Conservation (phyloP, 2,113 vertebrate genomes). For the Anarrhichthys ocellatus region DNA sequence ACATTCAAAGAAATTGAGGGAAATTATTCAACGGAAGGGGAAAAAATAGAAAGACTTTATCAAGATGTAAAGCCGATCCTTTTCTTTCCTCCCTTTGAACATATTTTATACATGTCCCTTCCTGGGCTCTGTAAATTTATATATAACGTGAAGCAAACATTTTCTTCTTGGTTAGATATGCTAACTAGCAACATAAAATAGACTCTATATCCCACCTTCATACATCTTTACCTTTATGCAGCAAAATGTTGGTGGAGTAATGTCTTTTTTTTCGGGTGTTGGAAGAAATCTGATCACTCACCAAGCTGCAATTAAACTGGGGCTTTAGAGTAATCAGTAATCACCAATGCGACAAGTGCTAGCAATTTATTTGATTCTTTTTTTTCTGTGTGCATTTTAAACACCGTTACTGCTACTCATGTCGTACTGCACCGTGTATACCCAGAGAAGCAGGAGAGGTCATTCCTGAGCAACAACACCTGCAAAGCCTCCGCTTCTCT, state of each 20-base stretch:
- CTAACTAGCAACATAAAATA: background rate
- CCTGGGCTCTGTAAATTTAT: background rate
- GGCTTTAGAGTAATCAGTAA: background rate
- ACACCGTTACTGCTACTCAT: background rate
- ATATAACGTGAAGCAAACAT: background rate
- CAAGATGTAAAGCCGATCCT: background rate
- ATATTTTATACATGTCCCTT: no score
- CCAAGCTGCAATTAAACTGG: background rate
- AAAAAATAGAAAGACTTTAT: background rate
- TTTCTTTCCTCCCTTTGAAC: background rate
- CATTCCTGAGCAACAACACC: constrained; percentile 31
- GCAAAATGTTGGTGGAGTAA: background rate
- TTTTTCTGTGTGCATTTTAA: constrained; percentile 7
- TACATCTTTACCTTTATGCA: background rate
- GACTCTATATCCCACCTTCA: background rate
- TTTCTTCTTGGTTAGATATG: background rate
- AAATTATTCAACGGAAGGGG: background rate
- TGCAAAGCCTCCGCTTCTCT: constrained; percentile 26
- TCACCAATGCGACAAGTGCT: background rate
- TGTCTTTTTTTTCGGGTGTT: background rate
- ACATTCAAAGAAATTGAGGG: background rate
- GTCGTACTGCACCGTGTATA: background rate
- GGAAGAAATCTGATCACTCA: constrained; percentile 7
- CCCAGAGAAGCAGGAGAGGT: constrained; percentile 30
- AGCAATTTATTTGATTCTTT: background rate